Percentiles rank a stretch among this genome's conserved stretches.
Evolutionary conservation across 2,888 invertebrate genomes (phyloP).

Genomic region (Athalia rosae): DNA sequence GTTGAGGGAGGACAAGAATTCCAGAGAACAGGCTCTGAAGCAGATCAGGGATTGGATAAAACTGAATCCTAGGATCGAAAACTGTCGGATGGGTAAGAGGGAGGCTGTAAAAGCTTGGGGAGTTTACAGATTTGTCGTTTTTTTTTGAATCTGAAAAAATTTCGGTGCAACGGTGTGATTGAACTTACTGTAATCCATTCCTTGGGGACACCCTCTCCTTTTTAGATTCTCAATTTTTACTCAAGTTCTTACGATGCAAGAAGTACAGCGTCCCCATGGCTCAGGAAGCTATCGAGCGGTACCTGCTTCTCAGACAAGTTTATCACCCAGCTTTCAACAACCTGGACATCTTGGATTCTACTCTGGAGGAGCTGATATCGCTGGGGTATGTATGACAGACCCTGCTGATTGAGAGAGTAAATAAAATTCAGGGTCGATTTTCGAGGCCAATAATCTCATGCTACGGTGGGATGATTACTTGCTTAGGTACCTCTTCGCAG

Average conservation of each 20-base stretch:
- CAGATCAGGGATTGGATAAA: slow-evolving; percentile 83
- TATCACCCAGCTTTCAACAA: slow-evolving; percentile 85
- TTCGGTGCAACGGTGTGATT: too few relatives aligned
- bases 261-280: slow-evolving; percentile 88
- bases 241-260: slow-evolving; percentile 86
- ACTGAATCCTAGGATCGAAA: slow-evolving; percentile 82
- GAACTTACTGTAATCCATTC: too few relatives aligned
- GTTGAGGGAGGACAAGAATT: slow-evolving; percentile 81
- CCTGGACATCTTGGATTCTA: slow-evolving; percentile 82
- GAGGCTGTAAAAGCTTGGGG: background rate
- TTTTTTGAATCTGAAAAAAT: too few relatives aligned
- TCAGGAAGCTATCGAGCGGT: slow-evolving; percentile 85
- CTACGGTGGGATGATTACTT: slow-evolving; percentile 45
- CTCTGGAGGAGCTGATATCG: slow-evolving; percentile 82
- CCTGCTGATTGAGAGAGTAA: background rate
- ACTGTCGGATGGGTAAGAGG: slow-evolving; percentile 80
- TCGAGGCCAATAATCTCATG: background rate
- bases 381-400: slow-evolving; percentile 76
- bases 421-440: too few relatives aligned
- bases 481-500: slow-evolving; percentile 84
- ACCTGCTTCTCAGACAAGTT: slow-evolving; percentile 84
- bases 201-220: too few relatives aligned
- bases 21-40: slow-evolving; percentile 80
- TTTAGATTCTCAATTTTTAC: slow-evolving; percentile 81
- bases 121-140: background rate